These are phyloP conservation scores for Pipra filicauda DNA, from an alignment of 2,113 vertebrate genomes.

Conservation along the genomic window DNA sequence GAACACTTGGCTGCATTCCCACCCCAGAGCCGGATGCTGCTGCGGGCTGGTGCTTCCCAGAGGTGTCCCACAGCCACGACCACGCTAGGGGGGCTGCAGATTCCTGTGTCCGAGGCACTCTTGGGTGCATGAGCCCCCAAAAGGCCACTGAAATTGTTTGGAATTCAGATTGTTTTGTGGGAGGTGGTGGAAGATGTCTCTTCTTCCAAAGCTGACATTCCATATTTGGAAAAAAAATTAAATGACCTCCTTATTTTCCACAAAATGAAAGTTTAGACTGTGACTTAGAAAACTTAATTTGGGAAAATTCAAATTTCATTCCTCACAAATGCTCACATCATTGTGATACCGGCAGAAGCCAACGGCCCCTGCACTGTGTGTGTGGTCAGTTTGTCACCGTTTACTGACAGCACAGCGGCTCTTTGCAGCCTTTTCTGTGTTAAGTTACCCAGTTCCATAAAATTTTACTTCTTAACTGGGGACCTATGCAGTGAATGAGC, in stretches of 20 bases:
- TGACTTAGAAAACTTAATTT: background rate
- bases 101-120: background rate
- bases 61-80: rapidly evolving
- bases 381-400: background rate
- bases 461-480: background rate
- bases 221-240: background rate
- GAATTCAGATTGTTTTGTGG: background rate
- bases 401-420: background rate
- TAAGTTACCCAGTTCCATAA: background rate
- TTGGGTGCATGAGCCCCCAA: rapidly evolving
- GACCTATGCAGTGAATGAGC: background rate
- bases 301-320: background rate
- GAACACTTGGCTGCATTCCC: too few relatives aligned
- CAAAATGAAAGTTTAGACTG: background rate
- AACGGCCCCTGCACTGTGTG: background rate
- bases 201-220: background rate
- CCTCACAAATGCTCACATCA: background rate
- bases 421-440: background rate
- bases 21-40: background rate
- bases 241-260: background rate
- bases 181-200: background rate
- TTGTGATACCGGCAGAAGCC: background rate
- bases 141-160: background rate
- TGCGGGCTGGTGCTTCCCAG: background rate
- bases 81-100: background rate